Evolutionary conservation across 2,888 invertebrate species (phyloP).

Genomic region (Autographa pulchrina): DNA sequence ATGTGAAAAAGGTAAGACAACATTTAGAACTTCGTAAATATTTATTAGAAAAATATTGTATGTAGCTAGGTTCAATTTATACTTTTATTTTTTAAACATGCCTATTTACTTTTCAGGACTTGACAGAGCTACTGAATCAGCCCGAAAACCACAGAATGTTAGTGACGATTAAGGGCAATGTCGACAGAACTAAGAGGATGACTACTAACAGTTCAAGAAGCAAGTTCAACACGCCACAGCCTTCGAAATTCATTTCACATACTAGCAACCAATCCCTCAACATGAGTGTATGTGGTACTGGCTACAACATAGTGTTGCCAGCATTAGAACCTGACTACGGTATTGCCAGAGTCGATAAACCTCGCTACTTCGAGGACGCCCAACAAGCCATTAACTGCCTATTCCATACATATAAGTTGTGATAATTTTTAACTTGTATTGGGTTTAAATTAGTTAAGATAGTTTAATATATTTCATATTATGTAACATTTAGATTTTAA

Average conservation of each 20-base stretch:
- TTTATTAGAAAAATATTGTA: background rate
- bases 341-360: conserved; percentile 76
- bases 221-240: conserved; percentile 72
- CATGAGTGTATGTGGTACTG: conserved; percentile 60
- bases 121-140: conserved; percentile 74
- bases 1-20: conserved; percentile 77
- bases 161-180: conserved; percentile 75
- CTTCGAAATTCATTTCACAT: conserved; percentile 67
- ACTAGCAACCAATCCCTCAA: conserved; percentile 69
- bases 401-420: conserved; percentile 79
- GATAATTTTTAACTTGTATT: conserved; percentile 44
- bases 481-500: conserved; percentile 20
- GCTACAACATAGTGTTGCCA: conserved; percentile 66
- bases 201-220: conserved; percentile 67
- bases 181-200: conserved; percentile 79
- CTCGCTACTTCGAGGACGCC: conserved; percentile 82
- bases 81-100: conserved; percentile 8
- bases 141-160: conserved; percentile 82
- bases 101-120: conserved; percentile 72
- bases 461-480: conserved; percentile 35
- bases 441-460: conserved; percentile 24
- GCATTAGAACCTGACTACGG: conserved; percentile 84
- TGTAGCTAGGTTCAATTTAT: background rate
- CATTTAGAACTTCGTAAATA: background rate
- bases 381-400: conserved; percentile 82